Base-by-base conservation (phyloP, 2,113 vertebrate species). In the Trinectes maculatus region DNA sequence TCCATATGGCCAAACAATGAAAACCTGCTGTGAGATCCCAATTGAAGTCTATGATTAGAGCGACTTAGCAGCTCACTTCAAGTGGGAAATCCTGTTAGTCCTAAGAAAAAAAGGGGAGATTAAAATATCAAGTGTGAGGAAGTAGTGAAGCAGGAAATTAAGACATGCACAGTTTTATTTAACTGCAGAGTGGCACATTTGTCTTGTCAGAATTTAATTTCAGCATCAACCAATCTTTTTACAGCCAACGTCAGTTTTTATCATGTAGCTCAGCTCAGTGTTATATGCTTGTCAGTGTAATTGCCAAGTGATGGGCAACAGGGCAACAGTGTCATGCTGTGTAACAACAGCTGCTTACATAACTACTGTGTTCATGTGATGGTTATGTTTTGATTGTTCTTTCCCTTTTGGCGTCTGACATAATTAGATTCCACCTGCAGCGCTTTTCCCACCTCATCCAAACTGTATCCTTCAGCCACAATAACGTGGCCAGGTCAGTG, bases 311-410 rank as follows among this genome's bases (percentile, higher is more conserved):
- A 46, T 60, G 36, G n/a, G 25, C 52, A 71, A 82, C 59, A 6
- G 60, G 34, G 21, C 61, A 59, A 10, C 54, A 53, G 24, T 60
- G 46, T 56, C 36, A 51, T 47, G 60, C 33, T 51, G 79, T 52
- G 28, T 44, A 63, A 52, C 64, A 83, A 42, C 70, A 74, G 70
- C 69, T 73, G 56, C 64, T 85, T 79, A 68, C 21, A 18, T 79
- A 84, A 84, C 36, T 19, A 25, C 53, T 25, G 53, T 58, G 54
- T 21, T 54, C 22, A 62, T 69, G 68, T 69, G 47, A 53, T 57
- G 40, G 39, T 31, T 44, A 46, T 3, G 2, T 6, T 55, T 19
- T 56, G 33, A 70, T 54, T 40, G 34, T 46, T 36, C 21, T 59
- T 24, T 34, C 73, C 53, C 65, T 58, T 19, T 0, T n/a, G 67